These are phyloP conservation scores for Ailurus styani DNA, from an alignment of 2,113 vertebrate species.

Conservation along the genomic window DNA sequence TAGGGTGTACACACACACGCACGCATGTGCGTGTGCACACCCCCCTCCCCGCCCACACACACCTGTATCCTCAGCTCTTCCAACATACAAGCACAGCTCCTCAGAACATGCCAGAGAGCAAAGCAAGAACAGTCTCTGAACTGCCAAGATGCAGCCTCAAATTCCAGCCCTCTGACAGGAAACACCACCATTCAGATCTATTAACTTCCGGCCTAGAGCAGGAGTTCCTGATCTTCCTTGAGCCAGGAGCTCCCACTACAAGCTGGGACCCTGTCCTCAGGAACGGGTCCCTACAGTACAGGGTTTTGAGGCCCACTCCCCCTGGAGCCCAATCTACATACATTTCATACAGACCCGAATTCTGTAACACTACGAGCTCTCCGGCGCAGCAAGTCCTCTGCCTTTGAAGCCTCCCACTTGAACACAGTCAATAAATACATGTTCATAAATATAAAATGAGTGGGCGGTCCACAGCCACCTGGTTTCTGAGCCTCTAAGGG, in stretches of 20 bases:
- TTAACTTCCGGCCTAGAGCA: not conserved
- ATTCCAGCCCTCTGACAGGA: not conserved
- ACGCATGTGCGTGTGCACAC: too few species aligned
- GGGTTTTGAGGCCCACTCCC: not conserved
- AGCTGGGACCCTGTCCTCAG: not conserved
- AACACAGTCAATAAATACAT: not conserved
- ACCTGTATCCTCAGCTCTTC: not conserved
- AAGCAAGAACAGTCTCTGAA: not conserved
- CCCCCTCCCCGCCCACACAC: too few species aligned
- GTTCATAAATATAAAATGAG: too few species aligned
- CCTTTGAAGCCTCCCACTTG: too few species aligned
- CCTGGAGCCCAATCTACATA: not conserved
- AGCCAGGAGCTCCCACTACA: not conserved
- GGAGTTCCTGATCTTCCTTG: not conserved
- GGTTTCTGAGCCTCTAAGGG: not conserved
- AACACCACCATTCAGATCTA: not conserved
- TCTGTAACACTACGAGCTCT: not conserved
- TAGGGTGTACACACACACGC: not conserved
- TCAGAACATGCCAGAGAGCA: not conserved
- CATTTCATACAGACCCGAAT: not conserved
- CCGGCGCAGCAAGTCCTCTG: not conserved
- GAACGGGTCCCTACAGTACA: too few species aligned
- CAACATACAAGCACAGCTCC: fast-evolving
- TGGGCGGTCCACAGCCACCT: too few species aligned
- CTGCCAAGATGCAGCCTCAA: not conserved